These are phyloP conservation scores for Erebia aethiops DNA, from an alignment of 2,888 invertebrate species.

Conservation along the genomic window DNA sequence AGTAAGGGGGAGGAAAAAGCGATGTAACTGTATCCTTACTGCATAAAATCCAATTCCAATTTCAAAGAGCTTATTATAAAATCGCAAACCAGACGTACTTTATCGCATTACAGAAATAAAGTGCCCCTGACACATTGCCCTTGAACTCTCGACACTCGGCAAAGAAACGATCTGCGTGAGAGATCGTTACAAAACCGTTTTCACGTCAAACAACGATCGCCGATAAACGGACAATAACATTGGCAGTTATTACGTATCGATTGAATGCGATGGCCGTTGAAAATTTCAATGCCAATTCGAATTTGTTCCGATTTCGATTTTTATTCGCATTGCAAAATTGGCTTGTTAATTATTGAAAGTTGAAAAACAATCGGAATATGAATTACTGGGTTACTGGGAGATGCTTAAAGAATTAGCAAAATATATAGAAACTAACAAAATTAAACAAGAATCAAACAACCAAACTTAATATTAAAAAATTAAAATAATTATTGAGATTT, in stretches of 20 bases:
- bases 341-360: background rate
- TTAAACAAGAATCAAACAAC: background rate
- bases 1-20: background rate
- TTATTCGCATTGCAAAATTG: slow-evolving; percentile 1
- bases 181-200: slow-evolving; percentile 57
- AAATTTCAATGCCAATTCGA: slow-evolving; percentile 12
- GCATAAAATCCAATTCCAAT: slow-evolving; percentile 6
- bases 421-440: background rate
- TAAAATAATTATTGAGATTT: too few relatives aligned
- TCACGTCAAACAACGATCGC: slow-evolving; percentile 54
- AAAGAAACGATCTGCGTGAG: slow-evolving; percentile 51
- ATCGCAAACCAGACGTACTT: slow-evolving; percentile 13
- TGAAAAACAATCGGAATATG: background rate
- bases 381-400: too few relatives aligned
- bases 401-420: too few relatives aligned
- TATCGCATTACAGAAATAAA: slow-evolving; percentile 22
- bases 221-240: slow-evolving; percentile 50
- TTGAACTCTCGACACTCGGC: slow-evolving; percentile 48
- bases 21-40: background rate
- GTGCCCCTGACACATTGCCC: slow-evolving; percentile 52
- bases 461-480: too few relatives aligned
- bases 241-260: slow-evolving; percentile 45
- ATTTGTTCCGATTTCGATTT: slow-evolving; percentile 15
- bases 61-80: slow-evolving; percentile 10
- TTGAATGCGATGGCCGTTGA: slow-evolving; percentile 11